Conservation (phyloP, 2,797 vertebrate species). For the Craterocephalus amniculus region DNA sequence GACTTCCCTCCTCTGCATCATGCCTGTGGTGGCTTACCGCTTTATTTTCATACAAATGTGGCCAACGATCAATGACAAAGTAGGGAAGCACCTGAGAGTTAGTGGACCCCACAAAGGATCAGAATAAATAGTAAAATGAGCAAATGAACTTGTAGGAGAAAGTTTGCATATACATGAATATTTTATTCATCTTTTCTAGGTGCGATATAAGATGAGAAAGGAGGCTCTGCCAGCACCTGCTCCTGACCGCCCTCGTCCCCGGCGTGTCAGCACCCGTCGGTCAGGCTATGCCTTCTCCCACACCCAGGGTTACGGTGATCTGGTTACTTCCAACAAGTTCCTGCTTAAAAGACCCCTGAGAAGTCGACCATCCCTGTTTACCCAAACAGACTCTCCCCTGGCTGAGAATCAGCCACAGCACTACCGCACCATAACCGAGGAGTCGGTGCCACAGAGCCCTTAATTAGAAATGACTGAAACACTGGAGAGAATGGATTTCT, state of each 20-base stretch:
- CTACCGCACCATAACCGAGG: conserved; percentile 75
- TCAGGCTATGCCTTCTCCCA: conserved; percentile 98
- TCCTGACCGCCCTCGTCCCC: conserved; percentile 52
- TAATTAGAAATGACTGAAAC: conserved; percentile 2
- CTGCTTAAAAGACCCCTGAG: conserved; percentile 73
- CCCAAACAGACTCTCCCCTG: conserved; percentile 62
- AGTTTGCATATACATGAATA: neutral
- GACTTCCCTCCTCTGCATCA: conserved; percentile 84
- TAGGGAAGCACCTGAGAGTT: conserved; percentile 50
- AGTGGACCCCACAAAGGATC: neutral
- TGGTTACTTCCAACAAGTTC: conserved; percentile 91
- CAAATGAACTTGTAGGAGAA: neutral
- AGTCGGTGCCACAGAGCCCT: conserved; percentile 11
- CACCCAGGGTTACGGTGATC: conserved; percentile 89
- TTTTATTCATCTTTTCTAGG: conserved; percentile 70
- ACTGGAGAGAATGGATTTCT: neutral
- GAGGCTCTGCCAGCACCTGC: conserved; percentile 72
- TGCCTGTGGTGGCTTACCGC: conserved; percentile 86
- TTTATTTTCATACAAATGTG: conserved; percentile 85
- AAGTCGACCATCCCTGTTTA: conserved; percentile 54
- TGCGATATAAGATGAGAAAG: conserved; percentile 84
- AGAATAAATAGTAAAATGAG: neutral
- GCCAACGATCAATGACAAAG: conserved; percentile 89
- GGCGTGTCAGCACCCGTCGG: conserved; percentile 82
- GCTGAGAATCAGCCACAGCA: conserved; percentile 72